A percentile compares a stretch with the other conserved stretches of the same genome.
Evolutionary conservation across 2,797 vertebrate species (phyloP).

Genomic region (Gorsachius magnificus): DNA sequence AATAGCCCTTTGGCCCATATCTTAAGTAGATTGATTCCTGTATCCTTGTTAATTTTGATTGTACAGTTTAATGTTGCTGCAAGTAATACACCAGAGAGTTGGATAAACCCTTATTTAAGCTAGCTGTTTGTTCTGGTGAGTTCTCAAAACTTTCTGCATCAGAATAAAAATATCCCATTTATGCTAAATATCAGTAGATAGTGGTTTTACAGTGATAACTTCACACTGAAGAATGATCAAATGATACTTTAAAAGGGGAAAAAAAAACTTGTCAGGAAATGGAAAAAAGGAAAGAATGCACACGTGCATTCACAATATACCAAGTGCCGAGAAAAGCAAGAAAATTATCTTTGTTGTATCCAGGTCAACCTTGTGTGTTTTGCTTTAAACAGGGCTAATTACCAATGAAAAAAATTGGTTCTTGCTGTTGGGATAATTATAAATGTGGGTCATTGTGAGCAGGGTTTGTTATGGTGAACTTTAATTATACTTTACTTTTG

Average conservation of each 20-base stretch:
- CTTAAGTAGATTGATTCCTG: neutral
- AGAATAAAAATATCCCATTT: neutral
- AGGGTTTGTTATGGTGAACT: conserved; percentile 31
- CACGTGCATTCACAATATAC: neutral
- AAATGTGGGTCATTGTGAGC: conserved; percentile 1
- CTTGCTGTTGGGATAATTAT: conserved; percentile 22
- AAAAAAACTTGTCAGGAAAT: neutral
- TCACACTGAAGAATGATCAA: neutral
- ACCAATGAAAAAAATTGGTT: neutral
- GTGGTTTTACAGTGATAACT: neutral
- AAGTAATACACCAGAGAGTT: neutral
- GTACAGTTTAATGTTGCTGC: neutral
- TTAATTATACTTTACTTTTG: conserved; percentile 50
- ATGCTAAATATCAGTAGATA: neutral
- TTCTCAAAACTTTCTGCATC: neutral
- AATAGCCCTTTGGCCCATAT: neutral
- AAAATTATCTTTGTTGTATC: neutral
- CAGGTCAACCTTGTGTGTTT: conserved; percentile 8
- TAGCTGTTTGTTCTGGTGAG: neutral
- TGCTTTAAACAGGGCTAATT: conserved; percentile 47
- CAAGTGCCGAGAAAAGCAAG: conserved; percentile 2
- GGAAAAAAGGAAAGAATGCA: neutral
- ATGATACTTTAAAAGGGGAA: neutral
- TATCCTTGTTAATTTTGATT: neutral
- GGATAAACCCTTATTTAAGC: neutral